A percentile compares a stretch with the other conserved stretches of the same genome.
These are phyloP conservation scores for Bagarius yarrelli DNA, from an alignment of 2,113 vertebrate species.

Conservation along the genomic window DNA sequence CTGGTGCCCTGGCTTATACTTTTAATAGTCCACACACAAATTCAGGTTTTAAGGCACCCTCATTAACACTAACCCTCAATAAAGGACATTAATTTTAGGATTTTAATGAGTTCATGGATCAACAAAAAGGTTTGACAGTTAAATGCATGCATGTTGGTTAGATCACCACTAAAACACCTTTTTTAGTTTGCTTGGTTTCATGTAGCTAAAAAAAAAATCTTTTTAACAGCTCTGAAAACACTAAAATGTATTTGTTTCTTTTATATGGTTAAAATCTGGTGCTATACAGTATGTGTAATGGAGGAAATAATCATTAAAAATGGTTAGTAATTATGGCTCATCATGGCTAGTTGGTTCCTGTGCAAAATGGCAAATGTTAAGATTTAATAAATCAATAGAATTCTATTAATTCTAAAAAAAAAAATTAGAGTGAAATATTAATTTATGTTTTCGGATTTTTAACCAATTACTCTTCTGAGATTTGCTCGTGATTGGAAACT, in stretches of 20 bases:
- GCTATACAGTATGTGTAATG: background rate
- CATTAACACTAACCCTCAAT: background rate
- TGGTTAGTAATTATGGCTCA: background rate
- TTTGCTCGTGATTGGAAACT: conserved; percentile 25
- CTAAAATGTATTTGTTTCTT: background rate
- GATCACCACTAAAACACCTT: no score
- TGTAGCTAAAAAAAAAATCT: background rate
- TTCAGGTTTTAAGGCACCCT: conserved; percentile 7
- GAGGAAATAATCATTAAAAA: background rate
- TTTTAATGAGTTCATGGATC: background rate
- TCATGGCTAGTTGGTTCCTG: background rate
- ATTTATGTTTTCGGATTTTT: background rate
- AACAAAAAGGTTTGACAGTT: background rate
- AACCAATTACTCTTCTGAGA: background rate
- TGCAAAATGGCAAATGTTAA: background rate
- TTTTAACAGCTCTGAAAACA: background rate
- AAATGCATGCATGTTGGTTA: background rate
- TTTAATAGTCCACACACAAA: background rate
- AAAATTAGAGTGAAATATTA: background rate
- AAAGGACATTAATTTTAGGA: background rate
- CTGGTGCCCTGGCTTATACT: no score
- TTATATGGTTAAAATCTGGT: background rate
- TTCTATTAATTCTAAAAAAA: background rate
- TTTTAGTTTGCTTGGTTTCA: background rate
- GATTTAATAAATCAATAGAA: background rate